Conservation (phyloP, 2,113 vertebrate genomes). For the Vombatus ursinus region DNA sequence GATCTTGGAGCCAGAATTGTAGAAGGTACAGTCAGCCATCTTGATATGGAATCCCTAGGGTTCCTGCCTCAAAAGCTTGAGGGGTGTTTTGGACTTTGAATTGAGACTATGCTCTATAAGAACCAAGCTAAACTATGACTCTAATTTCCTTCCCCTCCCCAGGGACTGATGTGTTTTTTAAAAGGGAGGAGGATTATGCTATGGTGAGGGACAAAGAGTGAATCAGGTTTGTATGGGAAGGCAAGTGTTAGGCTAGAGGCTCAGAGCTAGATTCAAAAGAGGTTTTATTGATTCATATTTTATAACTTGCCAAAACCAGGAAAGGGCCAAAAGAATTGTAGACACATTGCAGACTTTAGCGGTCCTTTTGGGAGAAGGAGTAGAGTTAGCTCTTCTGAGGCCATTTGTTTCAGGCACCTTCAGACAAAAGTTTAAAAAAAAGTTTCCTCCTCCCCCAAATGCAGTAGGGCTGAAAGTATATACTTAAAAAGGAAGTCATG, state of each 20-base stretch:
- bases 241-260: not conserved
- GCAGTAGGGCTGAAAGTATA: not conserved
- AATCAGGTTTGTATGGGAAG: not conserved
- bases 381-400: not conserved
- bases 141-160: not conserved
- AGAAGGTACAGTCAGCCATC: not conserved
- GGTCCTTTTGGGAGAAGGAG: not conserved
- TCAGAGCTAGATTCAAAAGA: not conserved
- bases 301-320: not conserved
- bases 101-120: not conserved
- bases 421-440: too few species aligned
- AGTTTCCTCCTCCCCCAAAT: not conserved
- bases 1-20: not conserved
- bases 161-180: not conserved
- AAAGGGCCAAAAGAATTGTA: not conserved
- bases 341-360: not conserved
- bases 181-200: not conserved
- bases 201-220: not conserved
- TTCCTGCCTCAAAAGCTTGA: not conserved
- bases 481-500: not conserved
- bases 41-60: not conserved
- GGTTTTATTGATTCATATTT: not conserved
- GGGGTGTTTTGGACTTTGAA: not conserved
- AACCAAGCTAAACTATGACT: not conserved
- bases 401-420: not conserved